Evolutionary conservation across 2,797 vertebrate genomes (phyloP), one percentile per base, ranked within the genome.

Genomic region (Tenualosa thibaudeaui): DNA sequence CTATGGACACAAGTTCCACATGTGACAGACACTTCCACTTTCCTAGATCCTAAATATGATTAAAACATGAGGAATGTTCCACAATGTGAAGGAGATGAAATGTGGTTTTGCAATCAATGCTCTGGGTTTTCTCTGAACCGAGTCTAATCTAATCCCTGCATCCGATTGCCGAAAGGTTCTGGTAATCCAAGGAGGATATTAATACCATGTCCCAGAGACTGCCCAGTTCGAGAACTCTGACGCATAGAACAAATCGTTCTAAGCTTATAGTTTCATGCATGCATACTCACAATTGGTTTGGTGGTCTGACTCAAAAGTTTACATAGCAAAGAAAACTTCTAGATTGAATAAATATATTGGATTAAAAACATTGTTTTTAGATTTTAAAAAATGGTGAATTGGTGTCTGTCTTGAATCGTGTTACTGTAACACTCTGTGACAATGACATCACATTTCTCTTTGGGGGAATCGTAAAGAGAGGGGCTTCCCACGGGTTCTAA

Each of bases 361-460:
- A 37, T 22, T 78, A 22, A 78, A 78, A 78, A 78, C 37, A 46
- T 22, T 40, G 40, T 68, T 40, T 1, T 19, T 19, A 19, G 71
- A 10, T 40, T 46, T 46, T 9, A 83, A 82, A 82, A 37, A 58
- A 83, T n/a, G 12, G 31, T 24, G 7, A 1, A 1, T 1, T 84
- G 49, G 50, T 83, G 10, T 8, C 50, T 51, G 50, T 51, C 50
- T 51, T 51, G 1, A 51, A 12, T 51, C n/a, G 58, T 85, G 82
- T 89, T 85, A 85, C 0, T 43, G 37, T 84, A 86, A 88, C 83
- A 86, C 50, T 54, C 65, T 84, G 81, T 86, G 82, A 86, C 83
- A 22, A 85, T 92, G 88, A 93, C 90, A 88, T 93, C 89, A 92
- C 81, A 54, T 51, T 82, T 43, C 56, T 37, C 78, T 81, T 53